Conservation (phyloP, 2,888 invertebrate genomes). For the Lasius platythorax region DNA sequence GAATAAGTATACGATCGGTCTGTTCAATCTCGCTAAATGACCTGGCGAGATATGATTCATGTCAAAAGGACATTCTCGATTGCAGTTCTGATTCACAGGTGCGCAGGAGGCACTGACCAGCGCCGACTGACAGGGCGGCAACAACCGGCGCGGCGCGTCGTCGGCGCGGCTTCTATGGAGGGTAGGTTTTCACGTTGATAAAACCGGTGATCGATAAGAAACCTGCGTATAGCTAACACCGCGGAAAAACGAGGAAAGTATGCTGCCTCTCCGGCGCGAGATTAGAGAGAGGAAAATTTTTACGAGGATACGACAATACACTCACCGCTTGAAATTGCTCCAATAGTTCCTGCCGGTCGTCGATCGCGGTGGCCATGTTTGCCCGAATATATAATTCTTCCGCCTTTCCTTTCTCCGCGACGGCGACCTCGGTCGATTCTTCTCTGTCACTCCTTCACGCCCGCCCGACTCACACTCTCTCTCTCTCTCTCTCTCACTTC, state of each 20-base stretch:
- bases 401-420: conserved; percentile 73
- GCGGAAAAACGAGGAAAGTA: background rate
- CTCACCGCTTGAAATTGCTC: conserved; percentile 84
- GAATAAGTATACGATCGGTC: background rate
- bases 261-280: background rate
- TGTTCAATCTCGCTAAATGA: background rate
- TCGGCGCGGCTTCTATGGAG: conserved; percentile 60
- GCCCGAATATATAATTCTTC: conserved; percentile 79
- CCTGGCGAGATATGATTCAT: background rate
- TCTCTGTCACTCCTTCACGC: conserved; percentile 53
- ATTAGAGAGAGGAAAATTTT: background rate
- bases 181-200: conserved; percentile 73
- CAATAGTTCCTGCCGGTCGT: conserved; percentile 85
- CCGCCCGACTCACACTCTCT: conserved; percentile 47
- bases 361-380: conserved; percentile 85
- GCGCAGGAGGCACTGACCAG: conserved; percentile 22
- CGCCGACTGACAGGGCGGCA: conserved; percentile 64
- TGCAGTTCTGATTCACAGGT: background rate
- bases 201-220: conserved; percentile 78
- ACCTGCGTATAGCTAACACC: conserved; percentile 28
- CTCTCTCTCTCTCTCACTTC: conserved; percentile 57
- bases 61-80: background rate
- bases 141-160: conserved; percentile 64
- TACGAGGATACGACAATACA: conserved; percentile 48
- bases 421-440: conserved; percentile 41